Percentiles rank a stretch among this genome's conserved stretches.
phyloP scores from a whole-genome alignment of 2,888 invertebrate genomes.

The Apamea epomidion region DNA sequence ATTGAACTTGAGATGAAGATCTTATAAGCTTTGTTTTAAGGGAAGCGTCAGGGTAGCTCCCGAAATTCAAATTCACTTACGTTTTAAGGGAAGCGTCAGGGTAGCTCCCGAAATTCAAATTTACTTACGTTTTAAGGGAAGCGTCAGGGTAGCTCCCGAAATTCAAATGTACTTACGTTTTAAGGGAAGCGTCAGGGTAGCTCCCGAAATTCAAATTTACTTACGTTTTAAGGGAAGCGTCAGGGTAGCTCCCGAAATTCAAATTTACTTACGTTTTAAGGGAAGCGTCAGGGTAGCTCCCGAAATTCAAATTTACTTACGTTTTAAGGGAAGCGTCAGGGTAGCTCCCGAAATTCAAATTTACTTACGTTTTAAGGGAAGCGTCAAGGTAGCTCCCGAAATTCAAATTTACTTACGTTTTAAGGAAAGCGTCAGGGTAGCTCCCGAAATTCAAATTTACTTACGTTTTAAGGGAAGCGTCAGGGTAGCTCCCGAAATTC shows the following conservation, averaged over 20 bases:
- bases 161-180: too few species aligned
- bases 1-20: not conserved
- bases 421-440: not conserved
- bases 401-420: too few species aligned
- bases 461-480: too few species aligned
- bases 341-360: not conserved
- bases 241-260: not conserved
- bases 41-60: not conserved
- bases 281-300: not conserved
- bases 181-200: not conserved
- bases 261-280: too few species aligned
- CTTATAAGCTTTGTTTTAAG: not conserved
- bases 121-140: not conserved
- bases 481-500: not conserved
- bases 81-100: not conserved
- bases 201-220: too few species aligned
- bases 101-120: not conserved
- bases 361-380: not conserved
- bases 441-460: too few species aligned
- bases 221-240: not conserved
- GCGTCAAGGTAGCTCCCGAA: not conserved
- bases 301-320: too few species aligned
- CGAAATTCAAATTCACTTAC: too few species aligned
- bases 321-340: not conserved
- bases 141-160: not conserved